A percentile compares a stretch with the other conserved stretches of the same genome.
Conservation (phyloP, 1,140 invertebrate genomes). For the Geopemphigus sp. region DNA sequence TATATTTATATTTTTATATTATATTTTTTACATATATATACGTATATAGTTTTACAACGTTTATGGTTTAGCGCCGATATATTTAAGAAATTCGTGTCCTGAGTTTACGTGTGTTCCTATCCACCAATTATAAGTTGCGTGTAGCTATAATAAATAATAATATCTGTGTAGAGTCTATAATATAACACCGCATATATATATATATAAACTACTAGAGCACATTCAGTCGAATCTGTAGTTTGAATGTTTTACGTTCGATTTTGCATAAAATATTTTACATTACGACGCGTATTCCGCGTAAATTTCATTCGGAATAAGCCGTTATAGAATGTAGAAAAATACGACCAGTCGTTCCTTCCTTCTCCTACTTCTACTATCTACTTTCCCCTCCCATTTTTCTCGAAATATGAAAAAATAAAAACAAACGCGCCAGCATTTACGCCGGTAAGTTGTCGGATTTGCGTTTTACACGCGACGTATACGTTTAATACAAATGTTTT, state of each 20-base stretch:
- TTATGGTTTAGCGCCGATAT: conserved; percentile 5
- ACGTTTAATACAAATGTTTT: neutral
- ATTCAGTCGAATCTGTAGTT: neutral
- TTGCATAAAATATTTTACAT: neutral
- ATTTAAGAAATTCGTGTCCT: conserved; percentile 4
- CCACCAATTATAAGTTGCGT: no score
- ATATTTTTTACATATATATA: no score
- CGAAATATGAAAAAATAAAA: no score
- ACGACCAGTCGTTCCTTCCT: neutral
- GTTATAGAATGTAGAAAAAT: neutral
- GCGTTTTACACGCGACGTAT: neutral
- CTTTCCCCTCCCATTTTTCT: no score
- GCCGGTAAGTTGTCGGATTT: neutral
- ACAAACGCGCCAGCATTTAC: no score
- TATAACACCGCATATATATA: neutral
- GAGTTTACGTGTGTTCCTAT: neutral
- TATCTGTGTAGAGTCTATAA: no score
- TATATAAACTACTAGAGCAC: neutral
- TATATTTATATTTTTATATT: no score
- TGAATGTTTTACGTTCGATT: neutral
- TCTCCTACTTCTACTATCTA: no score
- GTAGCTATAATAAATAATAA: no score
- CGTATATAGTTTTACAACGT: neutral
- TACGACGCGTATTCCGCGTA: no score
- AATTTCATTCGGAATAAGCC: neutral